Percentiles rank a stretch among this genome's conserved stretches.
Conservation (phyloP, 35 echinoderm and acorn worm genomes). For the Stichopus chloronotus region DNA sequence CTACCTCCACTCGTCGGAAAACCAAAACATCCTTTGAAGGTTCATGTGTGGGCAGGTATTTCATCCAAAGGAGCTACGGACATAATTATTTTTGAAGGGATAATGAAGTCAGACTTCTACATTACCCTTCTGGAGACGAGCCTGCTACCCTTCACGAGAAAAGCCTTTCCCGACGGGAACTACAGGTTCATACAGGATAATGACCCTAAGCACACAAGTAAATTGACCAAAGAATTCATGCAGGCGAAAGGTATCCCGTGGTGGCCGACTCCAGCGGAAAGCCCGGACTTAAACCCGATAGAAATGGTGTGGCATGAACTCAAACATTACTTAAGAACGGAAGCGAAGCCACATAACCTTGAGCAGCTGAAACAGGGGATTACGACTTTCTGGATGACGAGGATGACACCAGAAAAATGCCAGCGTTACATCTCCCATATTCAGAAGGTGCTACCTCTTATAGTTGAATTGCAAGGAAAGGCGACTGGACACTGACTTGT, state of each 20-base stretch:
- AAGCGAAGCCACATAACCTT: conserved; percentile 30
- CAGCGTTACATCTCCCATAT: not conserved
- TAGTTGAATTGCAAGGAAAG: conserved; percentile 7
- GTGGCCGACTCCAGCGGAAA: conserved; percentile 68
- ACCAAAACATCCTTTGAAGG: conserved; percentile 67
- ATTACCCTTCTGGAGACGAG: conserved; percentile 46
- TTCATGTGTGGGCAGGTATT: conserved; percentile 75
- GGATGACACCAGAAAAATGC: conserved; percentile 52
- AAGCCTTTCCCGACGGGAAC: conserved; percentile 42
- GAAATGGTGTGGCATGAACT: conserved; percentile 58
- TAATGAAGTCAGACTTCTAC: conserved; percentile 73
- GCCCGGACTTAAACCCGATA: conserved; percentile 70
- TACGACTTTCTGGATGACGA: conserved; percentile 48
- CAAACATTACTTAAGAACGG: conserved; percentile 20
- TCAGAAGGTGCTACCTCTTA: conserved; percentile 16
- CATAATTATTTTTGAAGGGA: conserved; percentile 67
- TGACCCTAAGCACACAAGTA: conserved; percentile 70
- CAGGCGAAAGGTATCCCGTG: conserved; percentile 35
- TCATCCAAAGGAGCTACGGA: conserved; percentile 53
- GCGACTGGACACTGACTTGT: conserved; percentile 2
- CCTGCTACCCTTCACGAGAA: conserved; percentile 64
- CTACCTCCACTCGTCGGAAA: conserved; percentile 9
- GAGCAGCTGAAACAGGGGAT: conserved; percentile 50
- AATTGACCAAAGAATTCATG: conserved; percentile 12
- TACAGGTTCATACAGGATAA: conserved; percentile 75